These are phyloP conservation scores for Drosophila nikananu DNA, from an alignment of 1,140 invertebrate genomes.

Conservation along the genomic window DNA sequence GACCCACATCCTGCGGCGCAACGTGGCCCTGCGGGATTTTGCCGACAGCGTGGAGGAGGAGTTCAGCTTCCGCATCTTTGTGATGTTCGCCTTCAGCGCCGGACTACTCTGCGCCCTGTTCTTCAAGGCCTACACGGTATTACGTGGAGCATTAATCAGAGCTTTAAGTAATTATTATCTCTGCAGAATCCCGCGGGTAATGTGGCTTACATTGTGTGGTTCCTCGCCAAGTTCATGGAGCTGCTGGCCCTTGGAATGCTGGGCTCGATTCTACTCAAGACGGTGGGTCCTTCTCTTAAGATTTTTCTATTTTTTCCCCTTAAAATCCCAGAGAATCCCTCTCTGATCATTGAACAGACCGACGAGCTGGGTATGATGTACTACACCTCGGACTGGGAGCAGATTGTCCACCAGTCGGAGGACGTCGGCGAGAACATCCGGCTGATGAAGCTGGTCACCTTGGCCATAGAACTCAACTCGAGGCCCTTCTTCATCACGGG, in stretches of 20 bases:
- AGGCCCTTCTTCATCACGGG: conserved; percentile 64
- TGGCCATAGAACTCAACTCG: conserved; percentile 70
- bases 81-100: conserved; percentile 71
- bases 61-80: conserved; percentile 73
- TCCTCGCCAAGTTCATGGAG: conserved; percentile 61
- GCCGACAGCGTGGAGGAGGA: conserved; percentile 60
- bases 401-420: conserved; percentile 53
- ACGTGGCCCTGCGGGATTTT: conserved; percentile 62
- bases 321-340: neutral
- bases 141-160: neutral
- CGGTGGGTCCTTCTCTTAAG: conserved; percentile 18
- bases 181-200: conserved; percentile 52
- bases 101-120: conserved; percentile 63
- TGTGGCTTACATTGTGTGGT: conserved; percentile 65
- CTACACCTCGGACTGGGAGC: conserved; percentile 66
- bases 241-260: conserved; percentile 62
- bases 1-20: conserved; percentile 51
- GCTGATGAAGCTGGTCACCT: conserved; percentile 64
- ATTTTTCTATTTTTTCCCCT: neutral
- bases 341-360: conserved; percentile 40
- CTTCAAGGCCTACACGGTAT: conserved; percentile 70
- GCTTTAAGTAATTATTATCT: neutral
- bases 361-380: conserved; percentile 62
- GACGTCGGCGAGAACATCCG: conserved; percentile 55
- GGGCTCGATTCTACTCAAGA: conserved; percentile 60